These are phyloP conservation scores for Caretta caretta DNA, from an alignment of 2,113 vertebrate genomes.

Conservation along the genomic window DNA sequence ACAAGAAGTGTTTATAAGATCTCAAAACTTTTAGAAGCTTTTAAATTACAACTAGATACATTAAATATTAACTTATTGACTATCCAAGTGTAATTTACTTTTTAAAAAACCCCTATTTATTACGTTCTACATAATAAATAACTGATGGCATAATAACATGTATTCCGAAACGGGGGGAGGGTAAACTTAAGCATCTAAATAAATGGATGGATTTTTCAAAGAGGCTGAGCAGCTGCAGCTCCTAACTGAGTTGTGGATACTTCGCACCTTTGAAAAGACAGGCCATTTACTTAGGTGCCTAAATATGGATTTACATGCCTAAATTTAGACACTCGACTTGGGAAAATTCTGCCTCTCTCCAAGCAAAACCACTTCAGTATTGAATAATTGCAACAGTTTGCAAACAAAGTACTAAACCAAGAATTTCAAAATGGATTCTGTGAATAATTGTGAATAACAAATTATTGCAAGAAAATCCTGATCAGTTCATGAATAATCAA, in stretches of 20 bases:
- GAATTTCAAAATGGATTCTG: not conserved
- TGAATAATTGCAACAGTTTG: slow-evolving; percentile 31
- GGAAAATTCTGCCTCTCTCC: slow-evolving; percentile 7
- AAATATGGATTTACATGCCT: not conserved
- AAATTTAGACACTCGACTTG: not conserved
- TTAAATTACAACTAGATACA: not conserved
- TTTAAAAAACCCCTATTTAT: not conserved
- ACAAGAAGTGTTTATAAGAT: not conserved
- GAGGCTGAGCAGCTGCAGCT: not conserved
- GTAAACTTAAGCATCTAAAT: not conserved
- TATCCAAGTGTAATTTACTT: not conserved
- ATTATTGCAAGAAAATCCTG: slow-evolving; percentile 12
- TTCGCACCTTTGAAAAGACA: slow-evolving; percentile 7
- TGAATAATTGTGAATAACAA: slow-evolving; percentile 4
- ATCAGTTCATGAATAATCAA: not conserved
- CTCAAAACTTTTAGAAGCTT: not conserved
- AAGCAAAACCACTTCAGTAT: slow-evolving; percentile 2
- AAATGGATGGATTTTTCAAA: not conserved
- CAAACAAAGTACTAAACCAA: not conserved
- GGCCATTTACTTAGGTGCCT: not conserved
- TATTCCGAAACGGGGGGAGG: not conserved
- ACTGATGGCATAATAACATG: not conserved
- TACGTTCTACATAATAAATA: not conserved
- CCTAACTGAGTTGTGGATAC: not conserved
- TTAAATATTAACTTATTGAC: not conserved